Percentiles rank a stretch among this genome's conserved stretches.
Conservation (phyloP, 1,140 invertebrate genomes). For the Aricia agestis region DNA sequence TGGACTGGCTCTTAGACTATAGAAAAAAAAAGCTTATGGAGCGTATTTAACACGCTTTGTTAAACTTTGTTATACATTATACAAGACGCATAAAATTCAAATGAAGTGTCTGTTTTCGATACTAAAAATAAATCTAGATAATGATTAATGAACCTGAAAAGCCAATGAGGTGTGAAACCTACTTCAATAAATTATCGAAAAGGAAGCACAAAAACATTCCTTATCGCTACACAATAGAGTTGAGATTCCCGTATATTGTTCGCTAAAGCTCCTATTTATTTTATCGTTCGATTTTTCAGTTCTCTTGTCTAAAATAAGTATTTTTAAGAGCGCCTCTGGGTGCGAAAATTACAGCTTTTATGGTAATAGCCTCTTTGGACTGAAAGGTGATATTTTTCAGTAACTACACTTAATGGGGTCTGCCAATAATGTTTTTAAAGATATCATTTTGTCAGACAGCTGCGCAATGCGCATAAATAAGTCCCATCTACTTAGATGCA, state of each 20-base stretch:
- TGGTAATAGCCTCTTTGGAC: neutral
- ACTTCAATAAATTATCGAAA: neutral
- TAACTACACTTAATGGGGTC: neutral
- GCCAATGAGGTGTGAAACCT: neutral
- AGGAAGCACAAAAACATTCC: neutral
- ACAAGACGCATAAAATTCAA: neutral
- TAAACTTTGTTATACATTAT: neutral
- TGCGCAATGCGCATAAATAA: no score
- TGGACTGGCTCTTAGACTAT: no score
- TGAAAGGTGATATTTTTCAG: neutral
- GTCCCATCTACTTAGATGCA: no score
- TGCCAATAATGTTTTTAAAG: neutral
- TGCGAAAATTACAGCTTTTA: conserved; percentile 13
- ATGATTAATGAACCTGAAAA: conserved; percentile 14
- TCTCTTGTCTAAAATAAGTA: conserved; percentile 3
- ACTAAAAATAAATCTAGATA: neutral
- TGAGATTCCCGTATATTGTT: neutral
- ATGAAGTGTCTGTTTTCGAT: conserved; percentile 5
- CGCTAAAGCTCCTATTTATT: neutral
- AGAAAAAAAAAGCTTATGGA: no score
- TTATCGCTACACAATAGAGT: neutral
- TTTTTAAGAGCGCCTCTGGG: conserved; percentile 12
- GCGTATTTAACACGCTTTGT: neutral
- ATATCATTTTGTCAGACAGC: no score
- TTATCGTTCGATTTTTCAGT: neutral